Base-by-base conservation (phyloP, 2,888 invertebrate genomes). In the Pegoplata infirma region DNA sequence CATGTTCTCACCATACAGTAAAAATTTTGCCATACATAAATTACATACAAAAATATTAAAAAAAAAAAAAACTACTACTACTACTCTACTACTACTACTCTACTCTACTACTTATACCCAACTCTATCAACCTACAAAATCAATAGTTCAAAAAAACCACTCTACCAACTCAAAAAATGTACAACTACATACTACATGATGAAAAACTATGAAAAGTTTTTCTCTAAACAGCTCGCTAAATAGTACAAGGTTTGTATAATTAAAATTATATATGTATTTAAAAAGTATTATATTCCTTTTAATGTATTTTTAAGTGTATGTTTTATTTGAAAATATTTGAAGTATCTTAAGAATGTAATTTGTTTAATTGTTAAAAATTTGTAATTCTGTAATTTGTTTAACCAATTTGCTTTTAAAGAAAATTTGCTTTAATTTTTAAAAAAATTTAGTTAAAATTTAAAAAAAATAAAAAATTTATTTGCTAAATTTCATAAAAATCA, bases 201-300 rank as follows among this genome's bases (percentile, higher is more conserved):
- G 19, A 59, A 75, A 71, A 73, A 51, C 36, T 46, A 44, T 72
- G 28, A 67, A 72, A 36, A 67, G 71, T 61, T 75, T 75, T 61
- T 72, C 40, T 63, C n/a, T n/a, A n/a, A 79, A 80, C 76, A 80
- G 80, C 76, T 73, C 76, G 76, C 76, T 69, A 74, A 69, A 51
- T 47, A 53, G 16, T 66, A 69, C 67, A 77, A 82, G 82, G 82
- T 82, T 82, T 82, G 82, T 82, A 82, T 79, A 56, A 77, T 40
- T 72, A 14, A 49, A 36, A 44, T 46, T 58, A 47, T 3, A n/a
- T 63, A 10, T 12, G 12, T 40, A 49, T 12, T 36, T 44, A 17
- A 28, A 63, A 12, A 21, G 61, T 28, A 40, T 44, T 74, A 49
- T 67, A 47, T 40, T 61, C 25, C 40, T 68, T 19, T 67, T 32